Conservation (phyloP, 2,113 vertebrate genomes). For the Tor tambroides region DNA sequence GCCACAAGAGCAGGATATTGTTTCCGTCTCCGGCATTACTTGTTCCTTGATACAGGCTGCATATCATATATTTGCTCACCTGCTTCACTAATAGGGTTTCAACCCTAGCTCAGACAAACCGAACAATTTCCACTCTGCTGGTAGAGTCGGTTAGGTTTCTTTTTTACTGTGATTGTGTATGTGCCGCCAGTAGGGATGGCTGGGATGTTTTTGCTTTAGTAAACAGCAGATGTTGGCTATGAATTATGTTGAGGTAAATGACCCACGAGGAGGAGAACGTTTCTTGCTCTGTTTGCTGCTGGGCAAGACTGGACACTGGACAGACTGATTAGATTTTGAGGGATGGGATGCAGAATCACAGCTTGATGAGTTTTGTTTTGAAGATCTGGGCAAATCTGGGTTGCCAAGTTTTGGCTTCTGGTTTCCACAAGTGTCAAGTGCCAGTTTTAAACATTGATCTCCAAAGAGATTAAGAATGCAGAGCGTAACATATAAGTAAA, state of each 20-base stretch:
- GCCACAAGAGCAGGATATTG: slow-evolving; percentile 33
- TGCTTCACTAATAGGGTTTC: slow-evolving; percentile 5
- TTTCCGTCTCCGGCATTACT: slow-evolving; percentile 16
- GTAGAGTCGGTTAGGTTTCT: not conserved
- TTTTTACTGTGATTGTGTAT: not conserved
- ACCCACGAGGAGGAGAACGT: slow-evolving; percentile 31
- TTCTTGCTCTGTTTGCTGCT: slow-evolving; percentile 26
- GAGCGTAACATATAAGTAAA: not conserved
- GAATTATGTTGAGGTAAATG: slow-evolving; percentile 52
- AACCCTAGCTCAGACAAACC: not conserved
- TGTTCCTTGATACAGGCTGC: not conserved
- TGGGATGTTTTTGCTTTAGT: slow-evolving; percentile 28
- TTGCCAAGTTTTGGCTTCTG: not conserved
- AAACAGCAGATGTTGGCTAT: slow-evolving; percentile 56
- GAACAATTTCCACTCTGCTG: slow-evolving; percentile 9
- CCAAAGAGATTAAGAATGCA: not conserved
- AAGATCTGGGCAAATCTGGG: not conserved
- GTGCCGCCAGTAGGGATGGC: slow-evolving; percentile 16
- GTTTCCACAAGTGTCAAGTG: not conserved
- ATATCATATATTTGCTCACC: not conserved
- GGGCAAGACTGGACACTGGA: not conserved
- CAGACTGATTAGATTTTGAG: slow-evolving; percentile 1
- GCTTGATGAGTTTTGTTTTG: slow-evolving; percentile 2
- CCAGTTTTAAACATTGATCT: not conserved
- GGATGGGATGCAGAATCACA: not conserved